Percentiles rank a stretch among this genome's conserved stretches.
Evolutionary conservation across 2,888 invertebrate genomes (phyloP).

Genomic region (Nebria salina): DNA sequence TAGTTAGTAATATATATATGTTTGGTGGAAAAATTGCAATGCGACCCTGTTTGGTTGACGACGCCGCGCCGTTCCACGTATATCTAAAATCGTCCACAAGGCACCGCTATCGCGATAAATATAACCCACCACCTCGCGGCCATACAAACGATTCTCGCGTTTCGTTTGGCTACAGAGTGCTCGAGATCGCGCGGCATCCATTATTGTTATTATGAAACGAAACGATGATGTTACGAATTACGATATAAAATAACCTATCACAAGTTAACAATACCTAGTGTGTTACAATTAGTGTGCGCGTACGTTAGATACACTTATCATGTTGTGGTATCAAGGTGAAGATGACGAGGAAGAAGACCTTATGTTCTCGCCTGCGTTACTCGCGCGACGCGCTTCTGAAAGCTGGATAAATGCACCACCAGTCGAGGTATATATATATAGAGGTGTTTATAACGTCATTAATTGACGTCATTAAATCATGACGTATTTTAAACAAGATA

Average conservation of each 20-base stretch:
- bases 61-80: slow-evolving; percentile 28
- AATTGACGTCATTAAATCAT: not conserved
- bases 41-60: slow-evolving; percentile 19
- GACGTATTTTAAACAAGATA: not conserved
- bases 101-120: slow-evolving; percentile 47
- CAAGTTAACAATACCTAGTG: slow-evolving; percentile 7
- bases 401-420: slow-evolving; percentile 92
- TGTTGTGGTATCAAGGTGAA: slow-evolving; percentile 81
- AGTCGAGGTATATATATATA: slow-evolving; percentile 73
- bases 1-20: too few relatives aligned
- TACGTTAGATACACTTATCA: slow-evolving; percentile 58
- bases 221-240: too few relatives aligned
- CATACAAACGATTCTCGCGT: slow-evolving; percentile 12
- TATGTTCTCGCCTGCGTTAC: slow-evolving; percentile 86
- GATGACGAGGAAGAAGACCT: slow-evolving; percentile 85
- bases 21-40: not conserved
- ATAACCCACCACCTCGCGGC: slow-evolving; percentile 27
- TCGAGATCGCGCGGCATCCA: not conserved
- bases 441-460: not conserved
- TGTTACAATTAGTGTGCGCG: slow-evolving; percentile 39
- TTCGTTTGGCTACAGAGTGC: not conserved
- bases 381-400: slow-evolving; percentile 87
- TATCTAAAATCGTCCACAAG: slow-evolving; percentile 43
- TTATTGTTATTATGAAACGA: slow-evolving; percentile 7
- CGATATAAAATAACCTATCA: not conserved